Evolutionary conservation across 2,888 invertebrate genomes (phyloP).

Genomic region (Atethmia centrago): DNA sequence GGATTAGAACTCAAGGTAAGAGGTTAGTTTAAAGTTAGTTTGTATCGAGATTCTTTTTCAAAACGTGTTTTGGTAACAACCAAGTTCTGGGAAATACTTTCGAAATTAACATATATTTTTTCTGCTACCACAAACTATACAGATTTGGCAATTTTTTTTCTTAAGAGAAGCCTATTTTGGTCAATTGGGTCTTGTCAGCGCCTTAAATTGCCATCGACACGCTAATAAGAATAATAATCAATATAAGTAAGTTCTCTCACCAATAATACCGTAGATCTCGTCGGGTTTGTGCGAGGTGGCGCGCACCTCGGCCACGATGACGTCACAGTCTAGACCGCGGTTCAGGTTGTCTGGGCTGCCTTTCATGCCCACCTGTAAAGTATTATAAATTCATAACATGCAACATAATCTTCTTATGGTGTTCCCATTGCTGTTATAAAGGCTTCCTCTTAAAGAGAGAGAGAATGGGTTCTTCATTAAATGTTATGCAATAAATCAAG

Average conservation of each 20-base stretch:
- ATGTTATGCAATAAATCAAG: not conserved
- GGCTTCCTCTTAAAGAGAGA: not conserved
- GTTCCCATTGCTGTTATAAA: not conserved
- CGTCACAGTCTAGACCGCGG: constrained; percentile 98
- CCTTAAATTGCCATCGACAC: too few relatives aligned
- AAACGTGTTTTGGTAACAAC: too few relatives aligned
- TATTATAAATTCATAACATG: not conserved
- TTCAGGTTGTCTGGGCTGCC: constrained; percentile 97
- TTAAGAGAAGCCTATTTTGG: too few relatives aligned
- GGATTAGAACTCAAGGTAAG: too few relatives aligned
- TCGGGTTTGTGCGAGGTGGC: constrained; percentile 99
- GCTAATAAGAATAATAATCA: too few relatives aligned
- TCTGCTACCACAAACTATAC: too few relatives aligned
- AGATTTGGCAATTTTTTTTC: too few relatives aligned
- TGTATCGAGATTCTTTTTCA: too few relatives aligned
- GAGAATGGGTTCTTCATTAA: not conserved
- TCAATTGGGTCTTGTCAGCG: too few relatives aligned
- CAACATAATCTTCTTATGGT: not conserved
- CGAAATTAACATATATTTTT: too few relatives aligned
- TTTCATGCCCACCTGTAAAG: constrained; percentile 96
- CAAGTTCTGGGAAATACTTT: too few relatives aligned
- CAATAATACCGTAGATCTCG: constrained; percentile 99
- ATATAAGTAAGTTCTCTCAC: constrained; percentile 72
- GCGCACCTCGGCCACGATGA: constrained; percentile 99
- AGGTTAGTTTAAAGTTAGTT: too few relatives aligned